These are phyloP conservation scores for Beris chalybata DNA, from an alignment of 2,888 invertebrate species.

Conservation along the genomic window DNA sequence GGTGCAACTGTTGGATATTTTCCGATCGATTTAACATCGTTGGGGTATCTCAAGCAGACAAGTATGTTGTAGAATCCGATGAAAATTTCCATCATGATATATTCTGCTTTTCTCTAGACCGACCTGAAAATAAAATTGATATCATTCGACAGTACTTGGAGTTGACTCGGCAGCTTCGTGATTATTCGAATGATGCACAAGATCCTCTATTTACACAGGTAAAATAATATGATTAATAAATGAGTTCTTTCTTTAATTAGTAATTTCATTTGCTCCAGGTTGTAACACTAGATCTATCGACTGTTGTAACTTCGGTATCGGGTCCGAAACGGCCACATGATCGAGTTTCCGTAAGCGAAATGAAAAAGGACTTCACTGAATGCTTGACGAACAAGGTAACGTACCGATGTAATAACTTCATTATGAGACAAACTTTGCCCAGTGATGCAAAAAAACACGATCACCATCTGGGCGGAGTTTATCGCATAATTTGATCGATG, in stretches of 20 bases:
- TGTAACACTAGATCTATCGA: slow-evolving; percentile 80
- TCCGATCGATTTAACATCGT: slow-evolving; percentile 81
- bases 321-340: slow-evolving; percentile 98
- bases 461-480: slow-evolving; percentile 54
- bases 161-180: slow-evolving; percentile 78
- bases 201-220: slow-evolving; percentile 82
- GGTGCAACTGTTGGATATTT: slow-evolving; percentile 97
- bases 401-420: slow-evolving; percentile 12
- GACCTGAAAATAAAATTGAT: slow-evolving; percentile 73
- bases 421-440: slow-evolving; percentile 58
- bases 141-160: slow-evolving; percentile 81
- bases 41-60: slow-evolving; percentile 84
- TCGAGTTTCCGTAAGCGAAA: slow-evolving; percentile 83
- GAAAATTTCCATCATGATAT: background rate
- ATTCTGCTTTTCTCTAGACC: slow-evolving; percentile 62
- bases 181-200: slow-evolving; percentile 72
- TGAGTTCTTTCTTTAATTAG: background rate
- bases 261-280: slow-evolving; percentile 58
- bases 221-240: background rate
- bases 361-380: slow-evolving; percentile 84
- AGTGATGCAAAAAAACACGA: slow-evolving; percentile 51
- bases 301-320: slow-evolving; percentile 92
- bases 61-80: slow-evolving; percentile 57
- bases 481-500: slow-evolving; percentile 49
- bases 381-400: slow-evolving; percentile 81